phyloP scores from a whole-genome alignment of 2,888 invertebrate species.

The Drosophila bunnanda region DNA sequence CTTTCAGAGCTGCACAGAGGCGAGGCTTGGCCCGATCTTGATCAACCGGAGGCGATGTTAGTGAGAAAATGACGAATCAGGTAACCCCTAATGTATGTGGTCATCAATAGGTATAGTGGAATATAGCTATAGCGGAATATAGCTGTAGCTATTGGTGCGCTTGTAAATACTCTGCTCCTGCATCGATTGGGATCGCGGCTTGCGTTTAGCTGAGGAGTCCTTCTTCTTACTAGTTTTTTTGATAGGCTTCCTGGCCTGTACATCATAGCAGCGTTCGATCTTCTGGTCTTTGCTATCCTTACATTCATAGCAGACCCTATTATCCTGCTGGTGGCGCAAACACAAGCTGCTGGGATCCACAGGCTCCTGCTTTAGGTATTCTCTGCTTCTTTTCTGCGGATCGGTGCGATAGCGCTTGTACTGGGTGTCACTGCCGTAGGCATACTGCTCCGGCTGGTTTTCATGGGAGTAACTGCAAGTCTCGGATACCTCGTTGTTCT shows the following conservation, averaged over 20 bases:
- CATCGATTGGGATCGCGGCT: constrained; percentile 39
- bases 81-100: too few relatives aligned
- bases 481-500: constrained; percentile 91
- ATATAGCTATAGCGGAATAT: constrained; percentile 40
- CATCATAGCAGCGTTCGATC: constrained; percentile 71
- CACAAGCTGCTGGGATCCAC: constrained; percentile 62
- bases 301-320: constrained; percentile 77
- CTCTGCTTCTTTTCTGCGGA: not conserved
- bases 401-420: constrained; percentile 69
- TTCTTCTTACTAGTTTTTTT: constrained; percentile 5
- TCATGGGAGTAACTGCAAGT: constrained; percentile 91
- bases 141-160: constrained; percentile 77
- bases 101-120: not conserved
- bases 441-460: constrained; percentile 89
- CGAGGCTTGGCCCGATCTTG: constrained; percentile 14
- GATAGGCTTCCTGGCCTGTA: constrained; percentile 21
- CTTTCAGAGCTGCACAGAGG: constrained; percentile 6
- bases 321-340: constrained; percentile 51
- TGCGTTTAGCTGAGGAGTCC: constrained; percentile 4
- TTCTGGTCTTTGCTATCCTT: constrained; percentile 59
- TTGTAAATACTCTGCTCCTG: constrained; percentile 76
- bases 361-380: not conserved
- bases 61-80: not conserved
- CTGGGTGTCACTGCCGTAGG: constrained; percentile 87
- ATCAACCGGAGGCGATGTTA: constrained; percentile 11